A percentile compares a stretch with the other conserved stretches of the same genome.
phyloP scores from a whole-genome alignment of 2,888 invertebrate genomes.

The Latheticus oryzae region DNA sequence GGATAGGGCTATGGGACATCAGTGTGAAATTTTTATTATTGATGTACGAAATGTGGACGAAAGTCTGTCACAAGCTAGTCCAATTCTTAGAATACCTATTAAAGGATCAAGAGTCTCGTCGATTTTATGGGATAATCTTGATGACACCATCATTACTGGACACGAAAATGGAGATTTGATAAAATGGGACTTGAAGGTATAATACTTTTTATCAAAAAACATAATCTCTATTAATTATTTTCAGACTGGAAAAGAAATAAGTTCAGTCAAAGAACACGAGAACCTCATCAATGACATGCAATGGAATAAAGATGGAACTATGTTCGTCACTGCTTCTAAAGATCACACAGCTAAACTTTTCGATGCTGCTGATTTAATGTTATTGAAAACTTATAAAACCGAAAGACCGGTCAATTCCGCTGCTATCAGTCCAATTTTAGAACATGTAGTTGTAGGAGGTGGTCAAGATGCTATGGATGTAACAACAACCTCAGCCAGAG shows the following conservation, averaged over 20 bases:
- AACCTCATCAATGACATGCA: slow-evolving; percentile 97
- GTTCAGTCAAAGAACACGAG: slow-evolving; percentile 84
- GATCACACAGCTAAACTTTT: slow-evolving; percentile 96
- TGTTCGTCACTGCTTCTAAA: slow-evolving; percentile 97
- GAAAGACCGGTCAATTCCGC: slow-evolving; percentile 99
- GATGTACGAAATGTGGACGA: slow-evolving; percentile 84
- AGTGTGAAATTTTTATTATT: slow-evolving; percentile 90
- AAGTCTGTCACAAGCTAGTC: slow-evolving; percentile 75
- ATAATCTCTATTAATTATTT: too few relatives aligned
- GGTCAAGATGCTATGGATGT: slow-evolving; percentile 99
- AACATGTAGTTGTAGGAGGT: slow-evolving; percentile 98
- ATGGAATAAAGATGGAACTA: slow-evolving; percentile 89
- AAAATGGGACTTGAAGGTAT: slow-evolving; percentile 91
- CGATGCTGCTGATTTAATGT: slow-evolving; percentile 87
- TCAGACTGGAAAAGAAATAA: slow-evolving; percentile 84
- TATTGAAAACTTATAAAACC: slow-evolving; percentile 95
- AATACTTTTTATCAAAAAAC: too few relatives aligned
- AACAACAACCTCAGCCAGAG: slow-evolving; percentile 91
- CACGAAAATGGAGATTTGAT: slow-evolving; percentile 94
- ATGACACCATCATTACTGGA: slow-evolving; percentile 91
- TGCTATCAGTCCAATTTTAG: slow-evolving; percentile 92
- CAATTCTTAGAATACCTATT: slow-evolving; percentile 83
- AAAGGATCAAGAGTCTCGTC: slow-evolving; percentile 89
- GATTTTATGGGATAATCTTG: slow-evolving; percentile 93
- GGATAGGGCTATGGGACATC: slow-evolving; percentile 91